Conservation (phyloP, 2,113 vertebrate genomes). For the Oceanites oceanicus region DNA sequence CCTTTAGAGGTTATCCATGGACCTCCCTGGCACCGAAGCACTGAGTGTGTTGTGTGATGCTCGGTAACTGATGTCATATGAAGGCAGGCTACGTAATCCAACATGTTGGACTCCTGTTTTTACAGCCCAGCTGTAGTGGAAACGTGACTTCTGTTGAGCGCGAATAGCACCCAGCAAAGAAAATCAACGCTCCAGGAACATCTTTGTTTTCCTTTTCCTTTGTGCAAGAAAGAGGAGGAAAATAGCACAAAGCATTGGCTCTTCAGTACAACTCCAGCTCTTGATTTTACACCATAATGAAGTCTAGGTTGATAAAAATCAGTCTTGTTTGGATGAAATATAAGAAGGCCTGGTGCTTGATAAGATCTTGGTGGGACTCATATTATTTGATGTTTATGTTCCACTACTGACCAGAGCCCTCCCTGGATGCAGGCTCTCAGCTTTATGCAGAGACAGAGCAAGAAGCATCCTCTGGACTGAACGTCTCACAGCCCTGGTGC, state of each 20-base stretch:
- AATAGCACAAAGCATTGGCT: not conserved
- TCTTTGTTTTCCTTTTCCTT: not conserved
- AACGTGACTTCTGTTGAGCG: not conserved
- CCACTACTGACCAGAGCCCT: not conserved
- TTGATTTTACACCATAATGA: not conserved
- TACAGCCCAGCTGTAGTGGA: not conserved
- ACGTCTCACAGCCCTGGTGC: not conserved
- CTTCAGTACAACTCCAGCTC: not conserved
- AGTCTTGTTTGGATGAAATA: not conserved
- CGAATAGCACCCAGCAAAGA: not conserved
- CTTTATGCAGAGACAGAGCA: not conserved
- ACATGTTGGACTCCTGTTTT: not conserved
- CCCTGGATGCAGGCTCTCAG: not conserved
- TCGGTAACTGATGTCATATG: fast-evolving
- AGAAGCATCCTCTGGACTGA: not conserved
- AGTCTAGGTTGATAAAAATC: not conserved
- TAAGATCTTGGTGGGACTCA: not conserved
- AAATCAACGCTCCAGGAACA: not conserved
- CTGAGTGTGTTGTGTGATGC: not conserved
- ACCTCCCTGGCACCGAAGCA: not conserved
- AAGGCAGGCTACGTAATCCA: not conserved
- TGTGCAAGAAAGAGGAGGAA: not conserved
- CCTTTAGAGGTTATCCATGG: not conserved
- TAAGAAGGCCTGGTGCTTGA: not conserved
- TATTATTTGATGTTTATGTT: not conserved